Conservation (phyloP, 2,888 invertebrate species). For the Leptopterna dolabrata region DNA sequence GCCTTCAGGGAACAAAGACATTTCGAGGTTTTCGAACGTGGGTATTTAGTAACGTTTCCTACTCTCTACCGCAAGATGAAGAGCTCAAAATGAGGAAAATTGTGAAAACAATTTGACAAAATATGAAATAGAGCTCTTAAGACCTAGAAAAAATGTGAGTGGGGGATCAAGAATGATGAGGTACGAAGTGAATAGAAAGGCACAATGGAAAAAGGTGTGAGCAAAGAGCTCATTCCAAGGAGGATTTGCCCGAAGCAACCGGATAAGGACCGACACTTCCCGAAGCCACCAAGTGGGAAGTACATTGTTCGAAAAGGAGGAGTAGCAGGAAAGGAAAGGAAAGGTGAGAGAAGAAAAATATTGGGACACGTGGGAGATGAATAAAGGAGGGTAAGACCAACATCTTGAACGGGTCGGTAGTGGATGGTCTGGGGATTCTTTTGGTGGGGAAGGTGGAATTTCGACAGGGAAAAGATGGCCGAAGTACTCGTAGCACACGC, state of each 20-base stretch:
- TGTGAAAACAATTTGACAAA: too few species aligned
- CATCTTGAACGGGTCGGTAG: not conserved
- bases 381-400: not conserved
- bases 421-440: not conserved
- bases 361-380: not conserved
- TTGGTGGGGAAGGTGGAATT: not conserved
- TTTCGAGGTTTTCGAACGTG: too few species aligned
- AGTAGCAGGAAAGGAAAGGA: not conserved
- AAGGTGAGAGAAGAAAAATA: not conserved
- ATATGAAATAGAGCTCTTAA: too few species aligned
- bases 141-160: too few species aligned
- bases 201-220: not conserved
- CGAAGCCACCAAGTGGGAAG: not conserved
- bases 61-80: too few species aligned
- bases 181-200: not conserved
- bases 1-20: too few species aligned
- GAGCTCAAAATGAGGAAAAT: too few species aligned
- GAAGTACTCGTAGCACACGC: not conserved
- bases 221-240: not conserved
- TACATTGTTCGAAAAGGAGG: not conserved
- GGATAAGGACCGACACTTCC: not conserved
- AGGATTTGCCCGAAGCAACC: not conserved
- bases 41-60: too few species aligned
- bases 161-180: not conserved
- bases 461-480: not conserved